Percentiles rank a stretch among this genome's conserved stretches.
These are phyloP conservation scores for Aproaerema taeniolella DNA, from an alignment of 2,888 invertebrate species.

Conservation along the genomic window DNA sequence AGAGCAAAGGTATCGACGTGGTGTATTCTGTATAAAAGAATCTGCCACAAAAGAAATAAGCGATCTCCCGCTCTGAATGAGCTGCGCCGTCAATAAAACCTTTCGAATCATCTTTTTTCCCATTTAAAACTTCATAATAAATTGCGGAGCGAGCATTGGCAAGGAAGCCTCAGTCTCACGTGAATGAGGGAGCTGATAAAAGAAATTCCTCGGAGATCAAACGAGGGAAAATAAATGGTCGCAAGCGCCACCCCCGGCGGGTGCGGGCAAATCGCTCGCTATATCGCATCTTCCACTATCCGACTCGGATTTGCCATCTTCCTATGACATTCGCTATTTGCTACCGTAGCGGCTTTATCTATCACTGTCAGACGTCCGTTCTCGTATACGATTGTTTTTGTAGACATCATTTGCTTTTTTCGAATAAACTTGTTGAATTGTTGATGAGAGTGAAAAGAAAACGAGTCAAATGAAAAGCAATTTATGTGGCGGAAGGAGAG, in stretches of 20 bases:
- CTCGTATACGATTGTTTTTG: constrained; percentile 5
- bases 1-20: constrained; percentile 4
- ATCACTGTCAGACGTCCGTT: constrained; percentile 39
- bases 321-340: constrained; percentile 56
- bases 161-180: constrained; percentile 33
- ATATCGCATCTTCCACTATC: constrained; percentile 34
- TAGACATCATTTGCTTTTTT: constrained; percentile 1
- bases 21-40: constrained; percentile 10
- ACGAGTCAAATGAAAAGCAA: constrained; percentile 46
- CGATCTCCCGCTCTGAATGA: constrained; percentile 17
- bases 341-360: constrained; percentile 38
- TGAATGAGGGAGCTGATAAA: constrained; percentile 54
- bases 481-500: constrained; percentile 35
- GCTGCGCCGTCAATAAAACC: constrained; percentile 24
- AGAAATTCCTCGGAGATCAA: constrained; percentile 52
- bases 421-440: constrained; percentile 14
- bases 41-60: constrained; percentile 19
- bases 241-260: constrained; percentile 23
- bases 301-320: constrained; percentile 33
- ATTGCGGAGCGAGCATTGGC: constrained; percentile 22
- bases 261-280: constrained; percentile 29
- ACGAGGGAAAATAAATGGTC: constrained; percentile 48
- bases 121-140: constrained; percentile 27
- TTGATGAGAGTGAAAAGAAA: constrained; percentile 45
- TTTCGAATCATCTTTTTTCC: constrained; percentile 23